phyloP scores from a whole-genome alignment of 2,888 invertebrate genomes.

The Drosophila colorata region DNA sequence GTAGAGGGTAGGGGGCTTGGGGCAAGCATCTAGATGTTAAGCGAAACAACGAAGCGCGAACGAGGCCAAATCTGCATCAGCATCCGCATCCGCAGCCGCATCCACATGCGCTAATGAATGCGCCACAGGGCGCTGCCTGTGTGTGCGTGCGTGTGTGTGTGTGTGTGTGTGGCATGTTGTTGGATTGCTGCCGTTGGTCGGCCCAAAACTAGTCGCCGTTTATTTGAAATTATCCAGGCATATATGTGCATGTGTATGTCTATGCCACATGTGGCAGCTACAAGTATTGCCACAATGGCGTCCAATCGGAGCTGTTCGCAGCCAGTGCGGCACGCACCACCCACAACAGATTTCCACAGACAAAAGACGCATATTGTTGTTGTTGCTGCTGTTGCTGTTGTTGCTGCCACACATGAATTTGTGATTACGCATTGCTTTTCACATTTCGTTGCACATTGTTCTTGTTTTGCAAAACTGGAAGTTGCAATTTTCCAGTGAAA shows the following conservation, averaged over 20 bases:
- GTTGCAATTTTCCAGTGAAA: too few relatives aligned
- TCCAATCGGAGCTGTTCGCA: constrained; percentile 69
- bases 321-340: constrained; percentile 29
- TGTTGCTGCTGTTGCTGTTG: constrained; percentile 3
- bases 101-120: constrained; percentile 70
- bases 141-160: constrained; percentile 9
- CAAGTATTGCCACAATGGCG: constrained; percentile 58
- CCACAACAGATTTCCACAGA: constrained; percentile 3
- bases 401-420: constrained; percentile 1
- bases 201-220: constrained; percentile 63
- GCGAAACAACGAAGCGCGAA: constrained; percentile 59
- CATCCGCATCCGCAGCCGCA: constrained; percentile 39
- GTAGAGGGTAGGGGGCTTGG: neutral
- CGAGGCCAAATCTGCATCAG: constrained; percentile 60
- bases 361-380: constrained; percentile 3
- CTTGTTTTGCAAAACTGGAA: constrained; percentile 3
- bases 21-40: constrained; percentile 35
- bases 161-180: constrained; percentile 37
- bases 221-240: constrained; percentile 58
- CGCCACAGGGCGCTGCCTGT: constrained; percentile 32
- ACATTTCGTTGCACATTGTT: neutral
- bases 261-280: constrained; percentile 43
- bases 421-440: constrained; percentile 12
- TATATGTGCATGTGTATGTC: constrained; percentile 12
- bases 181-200: constrained; percentile 66